Evolutionary conservation across 2,113 vertebrate genomes (phyloP), one percentile per base, ranked within the genome.

Genomic region (Gallinago media): DNA sequence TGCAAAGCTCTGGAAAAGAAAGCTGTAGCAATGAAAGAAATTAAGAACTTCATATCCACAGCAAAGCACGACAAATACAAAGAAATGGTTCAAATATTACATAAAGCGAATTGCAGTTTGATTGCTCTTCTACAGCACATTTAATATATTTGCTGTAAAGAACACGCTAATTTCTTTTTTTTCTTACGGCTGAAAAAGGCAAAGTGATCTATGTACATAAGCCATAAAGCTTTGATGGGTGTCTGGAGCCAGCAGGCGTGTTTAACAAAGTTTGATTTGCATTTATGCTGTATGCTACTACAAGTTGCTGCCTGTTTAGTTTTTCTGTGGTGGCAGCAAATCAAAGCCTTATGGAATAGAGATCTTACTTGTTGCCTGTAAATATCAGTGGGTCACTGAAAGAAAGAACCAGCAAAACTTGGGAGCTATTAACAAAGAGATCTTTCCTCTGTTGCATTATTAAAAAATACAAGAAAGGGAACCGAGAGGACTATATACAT

Each of bases 251-350:
- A 95, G 80, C 76, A 83, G 40, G 52, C 61, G 40, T 65, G 46
- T 79, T 91, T 59, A 12, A 72, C 74, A 79, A 88, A 81, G 31
- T 90, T 73, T 78, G 19, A 91, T 92, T 97, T 94, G 49, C 81
- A 73, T 94, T 94, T 90, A 74, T 54, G 40, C 50, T 80, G 25
- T 52, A 55, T 3, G 3, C 71, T 67, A 34, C 54, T 66, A 67
- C 83, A 96, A 86, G 80, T 67, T 92, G 38, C 73, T 89, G 86
- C 80, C 72, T 94, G 63, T 96, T 90, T 67, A 59, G 14, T 87
- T 92, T 95, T 96, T 75, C 70, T 93, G 52, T 70, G 77, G 65
- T 74, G 73, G 87, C 71, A 92, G 83, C 42, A 92, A 89, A 96
- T 90, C 89, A 96, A 94, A 95, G 92, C 23, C 66, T 50, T 80